Evolutionary conservation across 1,140 invertebrate genomes (phyloP), one percentile per base, ranked within the genome.

Genomic region (Grapholita molesta): DNA sequence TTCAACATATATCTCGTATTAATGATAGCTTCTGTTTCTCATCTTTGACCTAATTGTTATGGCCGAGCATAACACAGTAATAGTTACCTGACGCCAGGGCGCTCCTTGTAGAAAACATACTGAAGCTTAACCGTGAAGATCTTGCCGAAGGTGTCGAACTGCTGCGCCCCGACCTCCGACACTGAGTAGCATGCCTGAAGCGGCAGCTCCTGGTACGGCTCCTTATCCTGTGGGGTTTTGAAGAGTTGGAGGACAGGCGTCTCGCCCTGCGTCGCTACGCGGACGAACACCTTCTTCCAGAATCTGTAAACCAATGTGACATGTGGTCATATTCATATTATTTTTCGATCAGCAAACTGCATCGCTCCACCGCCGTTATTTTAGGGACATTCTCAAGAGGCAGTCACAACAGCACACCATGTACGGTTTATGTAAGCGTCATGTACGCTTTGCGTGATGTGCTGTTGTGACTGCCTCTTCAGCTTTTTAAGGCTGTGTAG

Each of bases 61-160:
- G n/a, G n/a, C n/a, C n/a, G n/a, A n/a, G n/a, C n/a, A n/a, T n/a
- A 57, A 11, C 23, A 55, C 25, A 11, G 2, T 15, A 67, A 52
- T 52, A 38, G 73, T 64, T 61, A 92, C 88, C 91, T 93, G 11
- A 99, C 97, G 3, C 99, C 99, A 0, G 99, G 98, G 25, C 98
- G 93, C 88, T 99, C 99, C 87, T 99, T 99, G 90, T 99, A 99
- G 89, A 99, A 99, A 30, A 99, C 96, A 84, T 99, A 99, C 84
- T 99, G 98, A 48, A 99, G 92, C 91, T 99, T 99, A 12, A 99
- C 95, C 0, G 99, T 99, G 91, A 99, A 99, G 77, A 99, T 99
- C 93, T 99, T 99, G 3, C 98, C 98, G 88, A 97, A 99, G 82
- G 99, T 96, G 93, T 99, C 99, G 88, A 97, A 99, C 89, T 99